Evolutionary conservation across 2,797 vertebrate species (phyloP).

Genomic region (Hydrophis major): DNA sequence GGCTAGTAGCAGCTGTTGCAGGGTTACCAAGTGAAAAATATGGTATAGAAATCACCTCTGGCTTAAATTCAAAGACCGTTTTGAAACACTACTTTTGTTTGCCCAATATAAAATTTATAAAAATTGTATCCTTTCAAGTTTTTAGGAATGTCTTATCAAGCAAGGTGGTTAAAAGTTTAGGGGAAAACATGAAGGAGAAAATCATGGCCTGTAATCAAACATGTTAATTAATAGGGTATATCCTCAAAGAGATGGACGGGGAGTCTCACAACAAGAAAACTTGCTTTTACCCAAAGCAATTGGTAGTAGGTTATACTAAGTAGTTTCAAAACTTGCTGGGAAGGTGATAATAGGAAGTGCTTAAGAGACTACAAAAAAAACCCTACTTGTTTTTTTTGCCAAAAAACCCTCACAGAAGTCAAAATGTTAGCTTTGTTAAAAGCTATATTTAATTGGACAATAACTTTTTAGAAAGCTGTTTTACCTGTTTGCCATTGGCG

Average conservation of each 20-base stretch:
- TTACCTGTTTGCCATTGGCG: slow-evolving; percentile 97
- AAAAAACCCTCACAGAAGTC: not conserved
- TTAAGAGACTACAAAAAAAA: not conserved
- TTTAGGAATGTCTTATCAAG: not conserved
- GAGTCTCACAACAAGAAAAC: not conserved
- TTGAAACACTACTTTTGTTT: not conserved
- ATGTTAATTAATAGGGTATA: not conserved
- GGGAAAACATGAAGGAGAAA: not conserved
- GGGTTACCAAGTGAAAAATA: not conserved
- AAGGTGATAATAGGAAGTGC: not conserved
- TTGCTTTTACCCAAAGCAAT: not conserved
- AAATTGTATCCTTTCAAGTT: not conserved
- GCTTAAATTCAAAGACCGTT: not conserved
- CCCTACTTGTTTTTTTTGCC: not conserved
- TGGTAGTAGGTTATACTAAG: not conserved
- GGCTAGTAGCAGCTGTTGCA: not conserved
- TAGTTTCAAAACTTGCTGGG: not conserved
- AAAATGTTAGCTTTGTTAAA: not conserved
- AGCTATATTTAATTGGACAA: not conserved
- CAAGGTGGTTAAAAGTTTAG: not conserved
- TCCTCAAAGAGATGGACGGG: not conserved
- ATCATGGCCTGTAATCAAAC: not conserved
- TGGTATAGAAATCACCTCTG: not conserved
- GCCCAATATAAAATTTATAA: slow-evolving; percentile 2
- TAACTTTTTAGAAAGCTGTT: slow-evolving; percentile 31